phyloP scores from a whole-genome alignment of 2,888 invertebrate species.

The Aspidiotus destructor region DNA sequence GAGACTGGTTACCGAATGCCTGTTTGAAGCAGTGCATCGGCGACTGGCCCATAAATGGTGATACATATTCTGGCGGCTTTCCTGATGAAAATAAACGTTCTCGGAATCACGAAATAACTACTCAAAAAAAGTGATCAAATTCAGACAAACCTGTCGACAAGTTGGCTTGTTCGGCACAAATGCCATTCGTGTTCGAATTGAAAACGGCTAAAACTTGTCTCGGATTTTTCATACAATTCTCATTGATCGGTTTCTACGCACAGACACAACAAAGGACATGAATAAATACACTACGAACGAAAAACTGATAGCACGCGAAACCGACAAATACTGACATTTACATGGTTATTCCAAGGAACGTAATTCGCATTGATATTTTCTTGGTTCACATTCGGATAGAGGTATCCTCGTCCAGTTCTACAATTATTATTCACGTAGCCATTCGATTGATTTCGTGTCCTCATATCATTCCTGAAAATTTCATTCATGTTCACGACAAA shows the following conservation, averaged over 20 bases:
- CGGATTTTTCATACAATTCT: background rate
- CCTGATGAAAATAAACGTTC: constrained; percentile 2
- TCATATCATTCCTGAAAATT: too few relatives aligned
- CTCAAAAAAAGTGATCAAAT: too few relatives aligned
- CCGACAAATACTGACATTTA: background rate
- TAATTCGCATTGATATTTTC: constrained; percentile 18
- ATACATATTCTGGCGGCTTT: constrained; percentile 1
- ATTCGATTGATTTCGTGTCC: background rate
- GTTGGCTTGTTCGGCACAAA: background rate
- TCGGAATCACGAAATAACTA: too few relatives aligned
- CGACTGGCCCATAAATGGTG: background rate
- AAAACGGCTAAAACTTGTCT: constrained; percentile 15
- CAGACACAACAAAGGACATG: background rate
- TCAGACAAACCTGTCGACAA: background rate
- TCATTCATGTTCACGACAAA: too few relatives aligned
- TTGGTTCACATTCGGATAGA: constrained; percentile 17
- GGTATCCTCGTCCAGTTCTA: constrained; percentile 15
- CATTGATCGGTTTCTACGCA: constrained; percentile 11
- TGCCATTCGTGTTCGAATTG: constrained; percentile 13
- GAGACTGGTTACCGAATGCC: constrained; percentile 7
- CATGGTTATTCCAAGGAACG: background rate
- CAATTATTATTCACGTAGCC: constrained; percentile 2
- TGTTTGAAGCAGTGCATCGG: background rate
- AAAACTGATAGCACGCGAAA: background rate
- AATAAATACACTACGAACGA: background rate